Base-by-base conservation (phyloP, 2,888 invertebrate genomes). In the Himalopsyche anomala region DNA sequence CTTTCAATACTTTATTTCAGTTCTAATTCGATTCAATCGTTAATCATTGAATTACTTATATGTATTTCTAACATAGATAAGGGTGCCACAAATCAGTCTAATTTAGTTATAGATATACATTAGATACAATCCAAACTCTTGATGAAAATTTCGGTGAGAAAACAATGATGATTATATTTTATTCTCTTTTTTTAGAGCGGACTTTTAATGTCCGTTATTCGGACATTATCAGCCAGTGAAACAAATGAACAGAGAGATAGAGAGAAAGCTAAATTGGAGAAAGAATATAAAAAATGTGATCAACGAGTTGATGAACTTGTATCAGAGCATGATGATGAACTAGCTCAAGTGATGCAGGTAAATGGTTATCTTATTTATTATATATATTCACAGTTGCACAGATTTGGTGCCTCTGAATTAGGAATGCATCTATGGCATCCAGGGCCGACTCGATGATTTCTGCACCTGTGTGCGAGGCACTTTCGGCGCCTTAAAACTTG, bases 281-380 rank as follows among this genome's bases (percentile, higher is more conserved):
- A 97, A 89, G 98, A 98, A 90, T 99, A 97, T 91, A 97, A 97
- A 91, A 95, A 96, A 90, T 98, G 98, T 91, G 99, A 99, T 92
- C 95, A 95, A 87, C 95, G 95, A 89, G 93, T 99, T 4, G 98
- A 98, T 90, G 96, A 97, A 90, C 93, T 99, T 80, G 97, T 99
- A 8, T 96, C 97, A 9, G 95, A 94, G 82, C 97, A 99, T 92
- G 97, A 98, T 90, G 95, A 96, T 89, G 97, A 99, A 91, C 95
- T 99, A 55, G 96, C 96, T 84, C 95, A 96, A 90, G 97, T 97
- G 90, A 95, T 97, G 94, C 94, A 94, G 91, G 95, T 94, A 89
- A 89, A 90, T 87, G 83, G 40, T 54, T 81, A 42, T 83, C 8
- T 81, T 38, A 40, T 55, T 38, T 81, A 81, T 74, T 69, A n/a